Evolutionary conservation across 2,888 invertebrate species (phyloP).

Genomic region (Nomada ruficornis): DNA sequence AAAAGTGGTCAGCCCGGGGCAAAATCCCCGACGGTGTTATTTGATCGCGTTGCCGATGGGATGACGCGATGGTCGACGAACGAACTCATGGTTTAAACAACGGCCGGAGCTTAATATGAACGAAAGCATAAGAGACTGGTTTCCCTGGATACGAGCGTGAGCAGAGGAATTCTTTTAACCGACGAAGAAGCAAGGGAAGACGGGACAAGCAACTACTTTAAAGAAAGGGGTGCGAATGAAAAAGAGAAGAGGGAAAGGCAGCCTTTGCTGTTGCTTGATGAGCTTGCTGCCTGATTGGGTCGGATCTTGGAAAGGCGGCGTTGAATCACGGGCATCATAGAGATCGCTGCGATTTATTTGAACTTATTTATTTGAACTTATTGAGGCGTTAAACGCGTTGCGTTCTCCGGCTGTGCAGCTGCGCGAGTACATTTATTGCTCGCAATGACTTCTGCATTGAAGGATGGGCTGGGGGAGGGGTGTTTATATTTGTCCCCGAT

Average conservation of each 20-base stretch:
- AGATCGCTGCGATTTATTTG: slow-evolving; percentile 4
- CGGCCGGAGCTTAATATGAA: slow-evolving; percentile 63
- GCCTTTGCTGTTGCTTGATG: slow-evolving; percentile 6
- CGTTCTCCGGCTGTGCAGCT: too few species aligned
- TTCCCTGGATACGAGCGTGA: neutral
- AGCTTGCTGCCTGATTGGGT: slow-evolving; percentile 16
- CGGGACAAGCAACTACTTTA: neutral
- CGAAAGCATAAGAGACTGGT: slow-evolving; percentile 47
- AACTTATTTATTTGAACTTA: slow-evolving; percentile 9
- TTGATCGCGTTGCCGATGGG: slow-evolving; percentile 35
- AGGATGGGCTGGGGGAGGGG: too few species aligned
- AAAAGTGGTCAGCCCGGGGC: slow-evolving; percentile 60
- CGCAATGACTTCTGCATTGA: too few species aligned
- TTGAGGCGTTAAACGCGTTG: neutral
- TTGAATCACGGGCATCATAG: slow-evolving; percentile 7
- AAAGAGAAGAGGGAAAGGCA: neutral
- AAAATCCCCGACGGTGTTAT: slow-evolving; percentile 38
- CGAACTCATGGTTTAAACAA: slow-evolving; percentile 73
- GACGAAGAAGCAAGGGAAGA: neutral
- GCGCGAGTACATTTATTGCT: too few species aligned
- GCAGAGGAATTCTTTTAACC: neutral
- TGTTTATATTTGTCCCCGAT: too few species aligned
- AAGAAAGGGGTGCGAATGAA: neutral
- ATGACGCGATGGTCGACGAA: slow-evolving; percentile 55
- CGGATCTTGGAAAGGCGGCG: neutral